These are phyloP conservation scores for Motacilla tschutschensis DNA, from an alignment of 2,113 vertebrate species.

Conservation along the genomic window DNA sequence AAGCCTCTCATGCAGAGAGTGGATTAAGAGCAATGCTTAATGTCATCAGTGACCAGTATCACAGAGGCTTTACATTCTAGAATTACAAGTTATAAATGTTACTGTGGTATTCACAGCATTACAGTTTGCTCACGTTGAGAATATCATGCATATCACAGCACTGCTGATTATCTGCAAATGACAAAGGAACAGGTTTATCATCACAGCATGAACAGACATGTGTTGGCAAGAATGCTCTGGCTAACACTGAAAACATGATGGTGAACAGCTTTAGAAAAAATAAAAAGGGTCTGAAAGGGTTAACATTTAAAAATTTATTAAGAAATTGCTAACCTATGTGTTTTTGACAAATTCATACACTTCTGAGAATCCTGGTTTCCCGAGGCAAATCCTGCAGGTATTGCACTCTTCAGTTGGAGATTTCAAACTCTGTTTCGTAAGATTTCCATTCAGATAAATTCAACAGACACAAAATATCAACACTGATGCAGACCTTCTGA, in stretches of 20 bases:
- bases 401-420: background rate
- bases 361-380: conserved; percentile 1
- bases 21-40: conserved; percentile 8
- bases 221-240: background rate
- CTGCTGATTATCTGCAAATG: background rate
- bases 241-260: background rate
- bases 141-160: background rate
- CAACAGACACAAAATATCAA: conserved; percentile 26
- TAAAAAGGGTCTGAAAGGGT: background rate
- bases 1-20: background rate
- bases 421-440: conserved; percentile 16
- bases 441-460: conserved; percentile 51
- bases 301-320: background rate
- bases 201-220: background rate
- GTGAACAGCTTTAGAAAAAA: background rate
- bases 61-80: background rate
- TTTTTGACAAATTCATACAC: conserved; percentile 1
- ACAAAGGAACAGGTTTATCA: background rate
- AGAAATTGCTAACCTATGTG: background rate
- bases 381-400: conserved; percentile 6
- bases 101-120: background rate
- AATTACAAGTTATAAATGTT: conserved; percentile 9
- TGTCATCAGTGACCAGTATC: background rate
- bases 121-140: background rate
- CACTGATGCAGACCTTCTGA: background rate